Conservation (phyloP, 2,888 invertebrate genomes). For the Cremastinae sp. region DNA sequence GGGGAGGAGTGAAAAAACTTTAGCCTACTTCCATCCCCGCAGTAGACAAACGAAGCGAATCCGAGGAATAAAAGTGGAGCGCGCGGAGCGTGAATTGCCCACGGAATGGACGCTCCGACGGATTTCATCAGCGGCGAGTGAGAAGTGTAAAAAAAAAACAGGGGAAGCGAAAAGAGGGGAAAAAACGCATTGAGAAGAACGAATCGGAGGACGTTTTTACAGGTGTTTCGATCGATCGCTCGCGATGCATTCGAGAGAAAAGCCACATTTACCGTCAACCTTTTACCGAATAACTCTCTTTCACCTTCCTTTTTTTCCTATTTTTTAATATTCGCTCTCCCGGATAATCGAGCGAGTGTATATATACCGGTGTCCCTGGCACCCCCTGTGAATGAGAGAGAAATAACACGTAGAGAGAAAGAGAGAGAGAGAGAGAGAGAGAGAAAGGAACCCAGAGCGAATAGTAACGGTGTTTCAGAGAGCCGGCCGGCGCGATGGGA, state of each 20-base stretch:
- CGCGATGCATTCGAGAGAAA: too few species aligned
- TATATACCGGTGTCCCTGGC: conserved; percentile 1
- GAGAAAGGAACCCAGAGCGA: conserved; percentile 28
- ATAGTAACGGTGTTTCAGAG: conserved; percentile 46
- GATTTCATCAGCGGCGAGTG: not conserved
- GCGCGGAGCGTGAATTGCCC: too few species aligned
- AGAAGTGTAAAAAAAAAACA: too few species aligned
- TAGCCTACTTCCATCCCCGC: conserved; percentile 16
- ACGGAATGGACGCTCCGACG: not conserved
- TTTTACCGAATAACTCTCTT: too few species aligned
- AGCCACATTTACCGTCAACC: too few species aligned
- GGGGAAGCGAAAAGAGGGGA: too few species aligned
- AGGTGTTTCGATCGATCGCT: too few species aligned
- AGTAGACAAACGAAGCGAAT: conserved; percentile 37
- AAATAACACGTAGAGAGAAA: not conserved
- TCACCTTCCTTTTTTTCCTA: too few species aligned
- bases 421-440: not conserved
- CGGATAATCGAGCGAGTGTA: conserved; percentile 23
- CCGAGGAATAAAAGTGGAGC: too few species aligned
- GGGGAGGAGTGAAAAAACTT: conserved; percentile 35
- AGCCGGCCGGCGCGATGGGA: conserved; percentile 15
- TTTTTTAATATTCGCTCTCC: conserved; percentile 15
- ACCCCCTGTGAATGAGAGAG: not conserved
- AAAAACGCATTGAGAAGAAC: too few species aligned
- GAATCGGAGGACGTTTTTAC: too few species aligned